Conservation (phyloP, 2,113 vertebrate species). For the Prunella fulvescens region DNA sequence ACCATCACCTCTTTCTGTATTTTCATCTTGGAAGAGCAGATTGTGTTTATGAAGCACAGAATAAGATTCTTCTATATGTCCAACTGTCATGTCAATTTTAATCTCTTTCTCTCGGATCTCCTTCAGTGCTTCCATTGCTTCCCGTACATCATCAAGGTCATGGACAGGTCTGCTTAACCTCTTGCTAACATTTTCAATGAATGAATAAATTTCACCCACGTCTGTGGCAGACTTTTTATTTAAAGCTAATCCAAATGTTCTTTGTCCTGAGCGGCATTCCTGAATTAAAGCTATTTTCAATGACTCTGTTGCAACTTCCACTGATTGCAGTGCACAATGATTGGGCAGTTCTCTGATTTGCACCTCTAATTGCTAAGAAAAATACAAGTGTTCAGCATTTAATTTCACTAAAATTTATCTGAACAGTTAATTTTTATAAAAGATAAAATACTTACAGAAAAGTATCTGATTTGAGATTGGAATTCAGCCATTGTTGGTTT, state of each 20-base stretch:
- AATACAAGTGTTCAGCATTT: background rate
- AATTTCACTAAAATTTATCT: background rate
- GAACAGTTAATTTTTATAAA: background rate
- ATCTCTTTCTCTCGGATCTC: slow-evolving; percentile 79
- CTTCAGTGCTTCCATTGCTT: slow-evolving; percentile 73
- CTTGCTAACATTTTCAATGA: slow-evolving; percentile 74
- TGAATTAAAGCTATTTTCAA: slow-evolving; percentile 77
- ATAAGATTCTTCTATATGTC: slow-evolving; percentile 81
- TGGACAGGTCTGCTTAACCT: slow-evolving; percentile 73
- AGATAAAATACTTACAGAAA: slow-evolving; percentile 75
- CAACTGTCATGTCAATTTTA: slow-evolving; percentile 72
- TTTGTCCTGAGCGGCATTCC: slow-evolving; percentile 78
- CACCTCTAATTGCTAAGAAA: slow-evolving; percentile 73
- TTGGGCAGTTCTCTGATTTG: slow-evolving; percentile 76
- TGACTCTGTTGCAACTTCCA: slow-evolving; percentile 70
- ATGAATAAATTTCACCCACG: slow-evolving; percentile 73
- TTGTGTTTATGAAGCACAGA: slow-evolving; percentile 76
- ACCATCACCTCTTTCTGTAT: slow-evolving; percentile 78
- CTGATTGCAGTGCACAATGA: slow-evolving; percentile 52
- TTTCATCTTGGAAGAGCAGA: slow-evolving; percentile 74
- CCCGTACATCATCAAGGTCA: slow-evolving; percentile 79
- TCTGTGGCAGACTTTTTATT: slow-evolving; percentile 68
- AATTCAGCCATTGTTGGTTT: slow-evolving; percentile 77
- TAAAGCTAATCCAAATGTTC: slow-evolving; percentile 74
- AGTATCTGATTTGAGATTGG: slow-evolving; percentile 74